These are phyloP conservation scores for Chloromyia formosa DNA, from an alignment of 2,888 invertebrate species.

Conservation along the genomic window DNA sequence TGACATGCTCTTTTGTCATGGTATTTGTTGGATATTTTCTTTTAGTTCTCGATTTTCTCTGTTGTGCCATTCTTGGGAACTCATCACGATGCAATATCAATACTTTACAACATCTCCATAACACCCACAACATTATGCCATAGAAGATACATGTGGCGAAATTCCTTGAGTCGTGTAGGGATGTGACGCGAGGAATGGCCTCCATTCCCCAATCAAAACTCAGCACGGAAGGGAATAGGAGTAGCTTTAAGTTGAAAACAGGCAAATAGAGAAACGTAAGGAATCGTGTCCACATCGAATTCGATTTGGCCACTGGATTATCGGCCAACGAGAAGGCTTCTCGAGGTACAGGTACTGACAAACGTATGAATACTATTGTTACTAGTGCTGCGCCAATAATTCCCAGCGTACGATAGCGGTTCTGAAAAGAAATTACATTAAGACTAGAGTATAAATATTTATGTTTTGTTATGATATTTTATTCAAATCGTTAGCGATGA, in stretches of 20 bases:
- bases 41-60: conserved; percentile 62
- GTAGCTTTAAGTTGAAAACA: conserved; percentile 86
- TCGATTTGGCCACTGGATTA: conserved; percentile 93
- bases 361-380: conserved; percentile 77
- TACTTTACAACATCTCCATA: conserved; percentile 56
- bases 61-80: conserved; percentile 47
- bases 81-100: conserved; percentile 46
- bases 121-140: conserved; percentile 62
- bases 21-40: conserved; percentile 54
- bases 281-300: conserved; percentile 80
- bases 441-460: too few species aligned
- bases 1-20: neutral
- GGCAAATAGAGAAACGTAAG: conserved; percentile 94
- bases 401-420: conserved; percentile 75
- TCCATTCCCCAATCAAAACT: conserved; percentile 99
- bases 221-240: conserved; percentile 85
- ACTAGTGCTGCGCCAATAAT: conserved; percentile 74
- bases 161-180: conserved; percentile 82
- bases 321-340: conserved; percentile 91
- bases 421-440: conserved; percentile 69
- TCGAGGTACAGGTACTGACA: conserved; percentile 76
- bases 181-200: conserved; percentile 86
- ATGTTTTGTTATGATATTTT: too few species aligned
- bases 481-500: too few species aligned
- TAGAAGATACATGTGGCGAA: conserved; percentile 81